Evolutionary conservation across 2,888 invertebrate species (phyloP), one percentile per base, ranked within the genome.

Genomic region (Sericinus montela): DNA sequence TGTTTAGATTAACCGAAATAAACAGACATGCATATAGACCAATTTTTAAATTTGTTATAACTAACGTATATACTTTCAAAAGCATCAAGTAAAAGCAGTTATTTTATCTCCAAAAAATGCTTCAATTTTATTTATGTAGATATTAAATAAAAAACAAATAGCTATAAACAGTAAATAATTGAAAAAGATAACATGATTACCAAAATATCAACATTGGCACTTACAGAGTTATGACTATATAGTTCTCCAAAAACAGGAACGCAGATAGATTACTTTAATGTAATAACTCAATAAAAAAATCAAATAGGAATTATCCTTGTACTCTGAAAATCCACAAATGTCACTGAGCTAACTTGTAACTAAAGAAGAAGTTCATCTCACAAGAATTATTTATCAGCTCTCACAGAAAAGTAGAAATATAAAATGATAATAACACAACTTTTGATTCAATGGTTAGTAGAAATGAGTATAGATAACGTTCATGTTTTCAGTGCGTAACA

Each of bases 241-340:
- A 19, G 16, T 39, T 49, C 15, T 45, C 44, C 44, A 49, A 45
- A 49, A 45, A 36, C 49, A 49, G 49, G 49, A 45, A 44, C 44
- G 35, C 40, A 44, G 30, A 34, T 30, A n/a, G 32, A 25, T 23
- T 34, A 16, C 11, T 36, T 0, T 5, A 40, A 44, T 34, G 4
- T 19, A n/a, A 2, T 13, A 1, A 11, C 10, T 39, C 28, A 36
- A 10, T 29, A n/a, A 16, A 36, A 13, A 29, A 41, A 25, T n/a
- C 7, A 39, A 16, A 15, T 2, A 29, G 6, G 35, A 49, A 49
- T 35, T 34, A 14, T 13, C 14, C n/a, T 40, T 47, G 15, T 40
- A 16, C 28, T 13, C 15, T 35, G 39, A 16, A 49, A 38, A 48
- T 16, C 43, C 32, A 15, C 16, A 37, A 40, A 30, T 40, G 23